phyloP scores from a whole-genome alignment of 2,888 invertebrate genomes.

The Clusia tigrina region DNA sequence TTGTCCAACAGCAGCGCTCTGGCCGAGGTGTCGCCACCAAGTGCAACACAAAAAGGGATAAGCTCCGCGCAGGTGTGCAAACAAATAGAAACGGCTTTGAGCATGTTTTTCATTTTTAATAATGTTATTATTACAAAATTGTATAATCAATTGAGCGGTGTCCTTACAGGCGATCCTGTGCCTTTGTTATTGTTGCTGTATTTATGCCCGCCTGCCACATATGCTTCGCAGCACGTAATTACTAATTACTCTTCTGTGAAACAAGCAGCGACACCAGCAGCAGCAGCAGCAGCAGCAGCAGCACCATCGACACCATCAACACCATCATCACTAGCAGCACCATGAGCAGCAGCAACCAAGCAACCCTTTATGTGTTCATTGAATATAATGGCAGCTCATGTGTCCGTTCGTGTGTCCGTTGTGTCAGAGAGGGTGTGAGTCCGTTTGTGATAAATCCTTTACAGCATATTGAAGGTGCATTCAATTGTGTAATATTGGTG shows the following conservation, averaged over 20 bases:
- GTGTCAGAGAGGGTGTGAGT: too few species aligned
- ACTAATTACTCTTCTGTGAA: too few species aligned
- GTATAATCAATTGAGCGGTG: neutral
- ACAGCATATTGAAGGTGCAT: slow-evolving; percentile 10
- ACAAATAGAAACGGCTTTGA: neutral
- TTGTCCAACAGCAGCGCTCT: slow-evolving; percentile 54
- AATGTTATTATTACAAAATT: neutral
- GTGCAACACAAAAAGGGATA: slow-evolving; percentile 50
- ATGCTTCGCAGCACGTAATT: too few species aligned
- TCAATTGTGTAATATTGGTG: slow-evolving; percentile 17
- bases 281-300: slow-evolving; percentile 7
- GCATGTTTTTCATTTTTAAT: neutral
- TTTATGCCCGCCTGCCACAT: too few species aligned
- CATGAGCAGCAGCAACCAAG: slow-evolving; percentile 4
- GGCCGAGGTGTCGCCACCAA: too few species aligned
- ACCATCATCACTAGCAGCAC: neutral
- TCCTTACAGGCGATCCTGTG: too few species aligned
- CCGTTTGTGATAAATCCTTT: too few species aligned
- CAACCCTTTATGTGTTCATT: neutral
- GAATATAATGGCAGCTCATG: neutral
- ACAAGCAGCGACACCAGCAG: too few species aligned
- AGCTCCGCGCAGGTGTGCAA: slow-evolving; percentile 19
- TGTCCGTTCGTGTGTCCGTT: neutral
- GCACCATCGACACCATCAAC: neutral
- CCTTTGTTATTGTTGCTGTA: too few species aligned